A percentile compares a stretch with the other conserved stretches of the same genome.
Evolutionary conservation across 2,797 vertebrate species (phyloP).

Genomic region (Urosaurus nigricauda): DNA sequence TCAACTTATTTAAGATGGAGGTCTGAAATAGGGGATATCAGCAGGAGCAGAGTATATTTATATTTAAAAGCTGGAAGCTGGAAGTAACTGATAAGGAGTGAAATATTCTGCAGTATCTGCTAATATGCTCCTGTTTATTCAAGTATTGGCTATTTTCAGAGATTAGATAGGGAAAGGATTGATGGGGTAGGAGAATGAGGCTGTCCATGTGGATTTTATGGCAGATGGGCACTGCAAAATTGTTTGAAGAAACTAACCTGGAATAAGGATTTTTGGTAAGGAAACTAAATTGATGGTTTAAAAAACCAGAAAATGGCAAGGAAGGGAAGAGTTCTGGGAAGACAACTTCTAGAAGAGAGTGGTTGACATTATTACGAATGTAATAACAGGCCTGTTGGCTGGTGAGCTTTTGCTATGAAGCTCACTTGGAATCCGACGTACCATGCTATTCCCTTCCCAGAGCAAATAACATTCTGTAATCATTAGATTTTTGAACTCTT

Average conservation of each 20-base stretch:
- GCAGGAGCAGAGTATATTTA: not conserved
- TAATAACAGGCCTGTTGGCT: not conserved
- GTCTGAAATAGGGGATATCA: conserved; percentile 2
- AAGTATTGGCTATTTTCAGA: conserved; percentile 16
- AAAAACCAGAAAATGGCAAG: conserved; percentile 32
- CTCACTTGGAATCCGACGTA: not conserved
- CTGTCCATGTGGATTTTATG: not conserved
- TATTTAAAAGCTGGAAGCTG: conserved; percentile 26
- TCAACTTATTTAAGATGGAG: conserved; percentile 7
- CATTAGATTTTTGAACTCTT: not conserved
- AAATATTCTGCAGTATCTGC: not conserved
- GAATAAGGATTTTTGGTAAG: conserved; percentile 34
- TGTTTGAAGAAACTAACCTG: conserved; percentile 20
- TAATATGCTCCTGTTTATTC: not conserved
- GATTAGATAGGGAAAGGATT: not conserved
- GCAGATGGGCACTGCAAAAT: conserved; percentile 39
- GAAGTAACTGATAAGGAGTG: conserved; percentile 19
- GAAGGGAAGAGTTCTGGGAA: not conserved
- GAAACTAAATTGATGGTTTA: conserved; percentile 20
- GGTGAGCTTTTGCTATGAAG: not conserved
- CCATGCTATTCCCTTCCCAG: not conserved
- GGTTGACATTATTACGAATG: not conserved
- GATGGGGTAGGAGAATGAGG: not conserved
- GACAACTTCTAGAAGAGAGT: not conserved
- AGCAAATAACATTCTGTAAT: not conserved